A percentile compares a stretch with the other conserved stretches of the same genome.
Conservation (phyloP, 2,113 vertebrate genomes). For the Euleptes europaea region DNA sequence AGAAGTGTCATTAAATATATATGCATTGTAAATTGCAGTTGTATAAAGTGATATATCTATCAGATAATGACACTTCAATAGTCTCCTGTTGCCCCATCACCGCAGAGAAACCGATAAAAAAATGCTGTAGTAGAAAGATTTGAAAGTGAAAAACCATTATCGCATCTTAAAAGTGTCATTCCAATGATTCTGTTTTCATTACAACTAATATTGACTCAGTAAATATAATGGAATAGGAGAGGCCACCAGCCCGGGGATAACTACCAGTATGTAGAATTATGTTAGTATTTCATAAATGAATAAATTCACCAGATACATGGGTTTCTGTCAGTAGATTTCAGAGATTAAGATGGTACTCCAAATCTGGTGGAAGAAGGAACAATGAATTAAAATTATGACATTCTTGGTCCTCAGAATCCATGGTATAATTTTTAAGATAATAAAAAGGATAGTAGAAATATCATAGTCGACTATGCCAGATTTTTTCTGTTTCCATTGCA, state of each 20-base stretch:
- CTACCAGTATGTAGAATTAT: not conserved
- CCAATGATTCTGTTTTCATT: constrained; percentile 2
- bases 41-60: constrained; percentile 65
- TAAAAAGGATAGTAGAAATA: not conserved
- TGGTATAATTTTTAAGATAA: not conserved
- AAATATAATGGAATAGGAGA: constrained; percentile 55
- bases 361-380: not conserved
- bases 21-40: constrained; percentile 68
- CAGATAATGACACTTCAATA: constrained; percentile 64
- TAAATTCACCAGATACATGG: not conserved
- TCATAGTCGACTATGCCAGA: not conserved
- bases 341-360: not conserved
- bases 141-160: constrained; percentile 61
- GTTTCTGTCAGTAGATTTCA: not conserved
- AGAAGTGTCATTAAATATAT: constrained; percentile 66
- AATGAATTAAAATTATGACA: not conserved
- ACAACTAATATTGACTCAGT: constrained; percentile 20
- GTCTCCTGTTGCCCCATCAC: constrained; percentile 68
- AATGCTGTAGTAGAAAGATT: constrained; percentile 50
- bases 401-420: not conserved
- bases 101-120: constrained; percentile 57
- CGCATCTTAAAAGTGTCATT: constrained; percentile 41
- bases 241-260: constrained; percentile 26
- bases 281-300: not conserved
- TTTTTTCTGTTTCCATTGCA: not conserved